phyloP scores from a whole-genome alignment of 2,113 vertebrate genomes.

The Ciconia boyciana region DNA sequence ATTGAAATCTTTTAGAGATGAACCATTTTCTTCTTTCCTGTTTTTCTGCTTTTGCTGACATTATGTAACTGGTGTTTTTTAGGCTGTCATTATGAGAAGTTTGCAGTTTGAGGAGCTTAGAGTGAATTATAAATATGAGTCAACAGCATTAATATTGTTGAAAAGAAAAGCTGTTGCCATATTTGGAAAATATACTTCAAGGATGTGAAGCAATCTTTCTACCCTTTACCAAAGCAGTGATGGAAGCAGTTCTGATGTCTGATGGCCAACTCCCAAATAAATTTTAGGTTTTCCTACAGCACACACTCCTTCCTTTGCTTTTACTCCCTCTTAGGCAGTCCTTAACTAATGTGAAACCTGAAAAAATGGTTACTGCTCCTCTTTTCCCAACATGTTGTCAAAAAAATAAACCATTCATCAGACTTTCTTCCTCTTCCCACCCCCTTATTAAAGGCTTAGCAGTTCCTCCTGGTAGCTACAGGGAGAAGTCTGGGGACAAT shows the following conservation, averaged over 20 bases:
- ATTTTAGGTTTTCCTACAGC: neutral
- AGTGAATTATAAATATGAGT: conserved; percentile 41
- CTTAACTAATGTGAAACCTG: neutral
- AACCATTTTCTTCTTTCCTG: neutral
- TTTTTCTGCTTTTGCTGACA: neutral
- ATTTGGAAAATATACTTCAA: neutral
- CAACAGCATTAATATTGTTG: neutral
- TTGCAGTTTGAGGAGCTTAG: conserved; percentile 14
- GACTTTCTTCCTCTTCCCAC: neutral
- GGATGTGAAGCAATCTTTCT: neutral
- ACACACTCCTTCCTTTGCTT: accelerated
- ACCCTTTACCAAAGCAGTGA: neutral
- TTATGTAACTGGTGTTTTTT: neutral
- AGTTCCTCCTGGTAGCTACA: neutral
- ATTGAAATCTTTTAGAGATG: neutral
- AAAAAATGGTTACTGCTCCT: neutral
- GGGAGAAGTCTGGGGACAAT: neutral
- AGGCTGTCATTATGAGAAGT: neutral
- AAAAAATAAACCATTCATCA: neutral
- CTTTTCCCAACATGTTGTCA: neutral
- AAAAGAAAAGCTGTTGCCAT: neutral
- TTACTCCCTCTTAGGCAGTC: neutral
- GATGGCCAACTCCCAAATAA: neutral
- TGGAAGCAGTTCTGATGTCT: neutral
- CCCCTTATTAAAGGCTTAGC: neutral